A percentile compares a stretch with the other conserved stretches of the same genome.
These are phyloP conservation scores for Seriola quinqueradiata DNA, from an alignment of 2,113 vertebrate species.

Conservation along the genomic window DNA sequence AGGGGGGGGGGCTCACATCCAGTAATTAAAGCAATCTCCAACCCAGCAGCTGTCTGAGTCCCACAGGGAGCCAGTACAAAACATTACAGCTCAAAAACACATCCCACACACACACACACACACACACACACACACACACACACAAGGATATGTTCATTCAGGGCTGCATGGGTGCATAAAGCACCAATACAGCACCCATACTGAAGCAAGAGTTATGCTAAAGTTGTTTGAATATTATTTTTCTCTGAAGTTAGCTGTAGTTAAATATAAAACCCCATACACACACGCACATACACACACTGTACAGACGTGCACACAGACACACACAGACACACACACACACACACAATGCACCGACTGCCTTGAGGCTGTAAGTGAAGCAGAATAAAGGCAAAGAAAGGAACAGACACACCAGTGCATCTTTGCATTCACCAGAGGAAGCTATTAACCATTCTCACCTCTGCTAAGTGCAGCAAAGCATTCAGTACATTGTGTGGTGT, in stretches of 20 bases:
- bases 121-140: conserved; percentile 3
- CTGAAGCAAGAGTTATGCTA: not conserved
- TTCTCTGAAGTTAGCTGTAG: not conserved
- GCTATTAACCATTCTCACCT: conserved; percentile 73
- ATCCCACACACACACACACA: conserved; percentile 3
- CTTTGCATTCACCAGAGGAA: conserved; percentile 52
- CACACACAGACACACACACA: not conserved
- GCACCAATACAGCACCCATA: not conserved
- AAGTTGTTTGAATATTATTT: conserved; percentile 6
- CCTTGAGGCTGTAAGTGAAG: conserved; percentile 50
- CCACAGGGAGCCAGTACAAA: conserved; percentile 32
- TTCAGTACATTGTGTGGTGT: conserved; percentile 36
- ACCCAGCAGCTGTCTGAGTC: conserved; percentile 49
- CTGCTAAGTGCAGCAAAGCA: conserved; percentile 56
- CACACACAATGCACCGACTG: not conserved
- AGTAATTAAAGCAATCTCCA: conserved; percentile 66
- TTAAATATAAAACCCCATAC: not conserved
- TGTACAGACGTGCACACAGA: not conserved
- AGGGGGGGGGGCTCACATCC: conserved; percentile 19
- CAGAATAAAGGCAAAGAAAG: conserved; percentile 62
- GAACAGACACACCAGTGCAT: conserved; percentile 38
- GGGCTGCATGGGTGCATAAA: conserved; percentile 9
- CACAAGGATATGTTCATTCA: not conserved
- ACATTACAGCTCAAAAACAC: conserved; percentile 14
- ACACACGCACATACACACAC: not conserved